Percentiles rank a stretch among this genome's conserved stretches.
Evolutionary conservation across 2,113 vertebrate species (phyloP).

Genomic region (Mesitornis unicolor): DNA sequence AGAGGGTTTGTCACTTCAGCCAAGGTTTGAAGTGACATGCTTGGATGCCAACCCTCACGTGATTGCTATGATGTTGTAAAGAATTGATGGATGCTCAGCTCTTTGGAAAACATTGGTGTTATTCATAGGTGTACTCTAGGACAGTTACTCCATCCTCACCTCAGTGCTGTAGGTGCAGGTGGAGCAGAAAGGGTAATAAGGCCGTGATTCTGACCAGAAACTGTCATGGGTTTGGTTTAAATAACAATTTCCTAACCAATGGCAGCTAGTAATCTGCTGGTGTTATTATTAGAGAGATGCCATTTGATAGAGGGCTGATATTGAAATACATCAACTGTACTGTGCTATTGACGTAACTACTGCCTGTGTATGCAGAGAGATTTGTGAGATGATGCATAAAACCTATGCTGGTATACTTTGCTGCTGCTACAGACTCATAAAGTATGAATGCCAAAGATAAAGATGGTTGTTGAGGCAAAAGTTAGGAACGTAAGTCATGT

Average conservation of each 20-base stretch:
- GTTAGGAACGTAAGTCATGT: not conserved
- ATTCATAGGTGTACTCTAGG: not conserved
- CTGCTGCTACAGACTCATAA: not conserved
- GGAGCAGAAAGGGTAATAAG: not conserved
- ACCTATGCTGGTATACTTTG: not conserved
- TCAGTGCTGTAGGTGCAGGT: not conserved
- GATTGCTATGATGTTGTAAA: not conserved
- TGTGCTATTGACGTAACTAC: not conserved
- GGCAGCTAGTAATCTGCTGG: not conserved
- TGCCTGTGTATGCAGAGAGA: not conserved
- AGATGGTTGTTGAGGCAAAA: not conserved
- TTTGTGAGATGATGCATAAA: not conserved
- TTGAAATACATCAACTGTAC: not conserved
- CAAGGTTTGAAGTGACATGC: not conserved
- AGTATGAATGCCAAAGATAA: not conserved
- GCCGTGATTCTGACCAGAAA: not conserved
- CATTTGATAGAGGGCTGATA: not conserved
- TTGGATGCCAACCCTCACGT: not conserved
- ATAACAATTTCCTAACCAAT: not conserved
- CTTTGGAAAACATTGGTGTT: not conserved
- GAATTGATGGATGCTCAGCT: not conserved
- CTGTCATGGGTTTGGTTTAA: not conserved
- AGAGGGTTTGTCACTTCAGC: not conserved
- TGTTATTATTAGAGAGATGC: not conserved
- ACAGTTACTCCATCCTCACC: not conserved